Percentiles rank a stretch among this genome's conserved stretches.
phyloP scores from a whole-genome alignment of 1,140 invertebrate genomes.

The Octopus sinensis region DNA sequence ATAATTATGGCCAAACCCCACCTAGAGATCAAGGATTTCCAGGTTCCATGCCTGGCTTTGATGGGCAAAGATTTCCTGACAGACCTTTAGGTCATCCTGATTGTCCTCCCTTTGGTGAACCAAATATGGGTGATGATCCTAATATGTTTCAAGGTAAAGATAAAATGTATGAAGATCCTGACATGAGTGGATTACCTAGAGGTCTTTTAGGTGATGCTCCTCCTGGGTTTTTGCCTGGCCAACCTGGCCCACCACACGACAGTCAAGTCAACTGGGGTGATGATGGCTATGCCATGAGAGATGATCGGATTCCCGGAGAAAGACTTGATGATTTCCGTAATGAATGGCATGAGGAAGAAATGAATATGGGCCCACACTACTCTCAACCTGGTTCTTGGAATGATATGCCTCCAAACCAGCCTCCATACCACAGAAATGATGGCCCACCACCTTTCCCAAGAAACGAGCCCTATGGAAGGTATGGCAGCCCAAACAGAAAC shows the following conservation, averaged over 20 bases:
- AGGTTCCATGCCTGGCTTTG: not conserved
- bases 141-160: not conserved
- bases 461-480: not conserved
- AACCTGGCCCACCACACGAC: not conserved
- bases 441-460: not conserved
- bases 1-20: not conserved
- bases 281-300: not conserved
- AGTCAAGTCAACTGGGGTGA: not conserved
- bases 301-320: not conserved
- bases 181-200: not conserved
- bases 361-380: not conserved
- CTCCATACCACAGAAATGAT: slow-evolving; percentile 7
- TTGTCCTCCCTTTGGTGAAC: slow-evolving; percentile 6
- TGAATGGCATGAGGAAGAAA: not conserved
- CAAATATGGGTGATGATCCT: not conserved
- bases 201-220: slow-evolving; percentile 36
- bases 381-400: slow-evolving; percentile 4
- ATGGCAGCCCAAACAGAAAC: not conserved
- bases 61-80: slow-evolving; percentile 3
- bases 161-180: not conserved
- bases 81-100: slow-evolving; percentile 14
- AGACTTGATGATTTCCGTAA: not conserved
- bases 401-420: slow-evolving; percentile 2
- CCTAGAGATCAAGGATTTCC: not conserved
- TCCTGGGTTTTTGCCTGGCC: not conserved